phyloP scores from a whole-genome alignment of 2,113 vertebrate species.

The Thamnaconus septentrionalis region DNA sequence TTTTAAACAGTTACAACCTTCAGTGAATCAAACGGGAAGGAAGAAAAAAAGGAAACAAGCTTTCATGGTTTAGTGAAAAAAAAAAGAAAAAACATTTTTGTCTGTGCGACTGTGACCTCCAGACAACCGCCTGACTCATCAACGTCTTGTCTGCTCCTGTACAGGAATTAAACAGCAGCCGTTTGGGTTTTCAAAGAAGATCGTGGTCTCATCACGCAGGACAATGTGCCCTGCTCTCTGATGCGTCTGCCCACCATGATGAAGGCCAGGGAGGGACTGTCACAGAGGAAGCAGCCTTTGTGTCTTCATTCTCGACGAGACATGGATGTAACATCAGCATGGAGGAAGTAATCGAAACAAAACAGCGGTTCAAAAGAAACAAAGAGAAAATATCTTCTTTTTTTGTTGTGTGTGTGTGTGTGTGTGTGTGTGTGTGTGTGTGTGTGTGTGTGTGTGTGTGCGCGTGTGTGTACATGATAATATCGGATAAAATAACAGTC shows the following conservation, averaged over 20 bases:
- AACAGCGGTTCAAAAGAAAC: constrained; percentile 19
- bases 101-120: constrained; percentile 37
- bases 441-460: too few species aligned
- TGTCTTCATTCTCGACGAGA: constrained; percentile 8
- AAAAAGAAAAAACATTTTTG: constrained; percentile 26
- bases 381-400: constrained; percentile 18
- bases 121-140: constrained; percentile 30
- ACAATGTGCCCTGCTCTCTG: constrained; percentile 71
- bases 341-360: not conserved
- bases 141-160: constrained; percentile 25
- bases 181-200: constrained; percentile 42
- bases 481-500: constrained; percentile 26
- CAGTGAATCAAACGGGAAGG: constrained; percentile 31
- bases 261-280: constrained; percentile 28
- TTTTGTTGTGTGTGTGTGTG: constrained; percentile 2
- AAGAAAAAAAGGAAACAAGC: constrained; percentile 16
- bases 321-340: constrained; percentile 17
- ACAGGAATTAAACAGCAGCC: constrained; percentile 30
- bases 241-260: constrained; percentile 33
- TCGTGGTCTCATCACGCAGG: constrained; percentile 55
- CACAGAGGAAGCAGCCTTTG: not conserved
- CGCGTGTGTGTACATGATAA: too few species aligned
- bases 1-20: constrained; percentile 64
- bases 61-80: not conserved
- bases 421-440: too few species aligned